Evolutionary conservation across 2,797 vertebrate species (phyloP), one percentile per base, ranked within the genome.

Genomic region (Poecilia picta): DNA sequence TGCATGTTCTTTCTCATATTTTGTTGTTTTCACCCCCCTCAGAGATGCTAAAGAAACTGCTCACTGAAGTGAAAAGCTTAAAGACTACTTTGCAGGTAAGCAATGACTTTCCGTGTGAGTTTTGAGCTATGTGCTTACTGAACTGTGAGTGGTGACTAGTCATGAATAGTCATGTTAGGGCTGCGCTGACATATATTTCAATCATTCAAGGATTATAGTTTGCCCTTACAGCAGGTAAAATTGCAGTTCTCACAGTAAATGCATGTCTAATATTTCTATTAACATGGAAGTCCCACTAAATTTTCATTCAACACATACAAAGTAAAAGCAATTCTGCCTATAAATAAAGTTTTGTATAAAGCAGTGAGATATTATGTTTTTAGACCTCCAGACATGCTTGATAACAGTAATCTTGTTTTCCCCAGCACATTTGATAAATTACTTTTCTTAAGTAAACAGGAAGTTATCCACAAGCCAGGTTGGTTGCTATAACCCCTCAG

Each of bases 31-130:
- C 90, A 79, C 77, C 64, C 85, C 77, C 87, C 76, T 78, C 83
- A 96, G 95, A 94, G 81, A 87, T 94, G 62, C 81, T 96, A 82
- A 89, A 87, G 80, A 82, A 78, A 83, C 90, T 96, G n/a, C 88
- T 95, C 80, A 80, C 81, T 71, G 95, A 96, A 81, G 86, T 96
- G 82, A 94, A 82, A 83, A 92, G 79, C 79, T 75, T 95, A 82
- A 95, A 89, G 85, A 93, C 80, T 57, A 92, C 91, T 46, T 86
- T 95, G 74, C 90, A 95, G 96, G 96, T 96, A 75, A 94, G 93
- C 73, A 0, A 31, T 66, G 64, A n/a, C 39, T 74, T 75, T 71
- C 20, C 74, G 72, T 75, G 43, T 10, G 2, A 43, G 5, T 25
- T 57, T 20, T n/a, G 18, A 0, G 5, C n/a, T 53, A 8, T 15